Percentiles rank a stretch among this genome's conserved stretches.
Evolutionary conservation across 2,888 invertebrate genomes (phyloP).

Genomic region (Drosophila trichaetosa): DNA sequence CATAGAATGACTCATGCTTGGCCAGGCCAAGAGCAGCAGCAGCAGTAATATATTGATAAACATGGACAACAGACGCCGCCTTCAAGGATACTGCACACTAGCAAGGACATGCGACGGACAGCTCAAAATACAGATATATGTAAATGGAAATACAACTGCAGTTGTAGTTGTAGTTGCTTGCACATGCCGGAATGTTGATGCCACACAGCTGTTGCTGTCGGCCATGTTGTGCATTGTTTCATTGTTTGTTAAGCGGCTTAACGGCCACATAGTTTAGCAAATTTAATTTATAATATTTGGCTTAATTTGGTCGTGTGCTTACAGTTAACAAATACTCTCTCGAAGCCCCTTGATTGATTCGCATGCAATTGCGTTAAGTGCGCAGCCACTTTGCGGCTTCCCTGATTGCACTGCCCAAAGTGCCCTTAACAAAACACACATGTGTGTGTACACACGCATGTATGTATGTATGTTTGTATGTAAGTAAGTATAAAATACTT

Average conservation of each 20-base stretch:
- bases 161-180: slow-evolving; percentile 11
- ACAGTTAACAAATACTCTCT: slow-evolving; percentile 38
- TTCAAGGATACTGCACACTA: slow-evolving; percentile 8
- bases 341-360: slow-evolving; percentile 18
- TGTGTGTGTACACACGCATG: not conserved
- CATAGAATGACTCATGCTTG: slow-evolving; percentile 54
- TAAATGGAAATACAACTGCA: not conserved
- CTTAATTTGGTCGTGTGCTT: slow-evolving; percentile 11
- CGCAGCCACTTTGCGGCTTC: slow-evolving; percentile 8
- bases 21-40: slow-evolving; percentile 34
- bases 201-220: slow-evolving; percentile 15
- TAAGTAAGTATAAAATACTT: slow-evolving; percentile 1
- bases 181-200: slow-evolving; percentile 8
- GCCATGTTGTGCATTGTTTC: slow-evolving; percentile 34
- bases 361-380: slow-evolving; percentile 29
- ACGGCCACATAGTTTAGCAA: slow-evolving; percentile 63
- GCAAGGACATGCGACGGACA: slow-evolving; percentile 22
- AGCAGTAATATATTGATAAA: slow-evolving; percentile 72
- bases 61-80: slow-evolving; percentile 61
- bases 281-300: slow-evolving; percentile 72
- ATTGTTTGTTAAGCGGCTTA: slow-evolving; percentile 49
- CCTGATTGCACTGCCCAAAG: not conserved
- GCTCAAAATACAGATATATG: slow-evolving; percentile 11
- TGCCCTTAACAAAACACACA: slow-evolving; percentile 1
- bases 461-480: not conserved